phyloP scores from a whole-genome alignment of 2,888 invertebrate genomes.

The Xylocampa areola region DNA sequence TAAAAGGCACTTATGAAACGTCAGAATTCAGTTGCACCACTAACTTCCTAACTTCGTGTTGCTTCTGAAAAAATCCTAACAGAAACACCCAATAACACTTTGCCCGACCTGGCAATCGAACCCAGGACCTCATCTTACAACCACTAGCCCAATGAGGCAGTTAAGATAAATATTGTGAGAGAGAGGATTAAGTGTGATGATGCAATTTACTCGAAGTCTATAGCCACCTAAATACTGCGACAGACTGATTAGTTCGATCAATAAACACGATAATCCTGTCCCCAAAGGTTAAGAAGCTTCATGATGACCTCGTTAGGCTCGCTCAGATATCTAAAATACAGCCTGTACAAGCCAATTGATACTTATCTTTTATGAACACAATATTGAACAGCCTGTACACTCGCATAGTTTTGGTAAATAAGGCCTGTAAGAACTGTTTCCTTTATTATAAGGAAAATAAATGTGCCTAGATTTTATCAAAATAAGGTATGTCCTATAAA shows the following conservation, averaged over 20 bases:
- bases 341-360: constrained; percentile 37
- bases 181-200: neutral
- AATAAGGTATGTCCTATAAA: constrained; percentile 21
- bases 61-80: no score
- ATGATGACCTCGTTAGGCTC: constrained; percentile 5
- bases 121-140: no score
- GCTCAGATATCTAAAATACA: constrained; percentile 16
- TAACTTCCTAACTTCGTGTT: no score
- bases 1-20: no score
- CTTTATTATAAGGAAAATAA: constrained; percentile 52
- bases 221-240: neutral
- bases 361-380: constrained; percentile 51
- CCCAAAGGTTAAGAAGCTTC: neutral
- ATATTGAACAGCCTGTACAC: constrained; percentile 31
- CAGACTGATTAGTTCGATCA: neutral
- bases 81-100: no score
- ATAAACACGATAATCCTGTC: neutral
- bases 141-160: no score
- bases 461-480: constrained; percentile 33
- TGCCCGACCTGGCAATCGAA: no score
- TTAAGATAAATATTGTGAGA: no score
- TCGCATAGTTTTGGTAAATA: constrained; percentile 38
- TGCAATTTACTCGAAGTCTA: neutral
- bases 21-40: no score
- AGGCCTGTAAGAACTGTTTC: constrained; percentile 30